Evolutionary conservation across 2,113 vertebrate species (phyloP).

Genomic region (Oryzias melastigma): DNA sequence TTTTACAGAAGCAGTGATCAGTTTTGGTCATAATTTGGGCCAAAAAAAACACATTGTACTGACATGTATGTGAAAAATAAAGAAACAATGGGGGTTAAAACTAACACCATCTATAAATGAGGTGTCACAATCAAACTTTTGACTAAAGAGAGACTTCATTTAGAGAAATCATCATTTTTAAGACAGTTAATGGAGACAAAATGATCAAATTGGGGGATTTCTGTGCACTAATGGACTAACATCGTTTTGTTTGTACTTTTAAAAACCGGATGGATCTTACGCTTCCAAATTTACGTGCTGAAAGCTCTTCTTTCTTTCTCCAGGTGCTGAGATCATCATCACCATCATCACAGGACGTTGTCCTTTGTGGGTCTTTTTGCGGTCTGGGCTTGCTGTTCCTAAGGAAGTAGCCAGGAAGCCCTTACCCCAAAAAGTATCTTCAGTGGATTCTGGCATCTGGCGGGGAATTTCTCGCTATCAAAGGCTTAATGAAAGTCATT

Average conservation of each 20-base stretch:
- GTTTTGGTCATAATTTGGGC: too few relatives aligned
- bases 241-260: too few relatives aligned
- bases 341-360: conserved; percentile 22
- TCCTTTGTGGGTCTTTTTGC: conserved; percentile 93
- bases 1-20: too few relatives aligned
- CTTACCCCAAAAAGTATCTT: conserved; percentile 99
- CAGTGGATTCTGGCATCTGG: conserved; percentile 75
- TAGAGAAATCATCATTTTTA: too few relatives aligned
- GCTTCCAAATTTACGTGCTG: conserved; percentile 1
- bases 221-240: too few relatives aligned
- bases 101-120: background rate
- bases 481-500: background rate
- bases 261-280: too few relatives aligned
- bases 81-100: background rate
- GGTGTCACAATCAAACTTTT: too few relatives aligned
- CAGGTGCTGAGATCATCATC: conserved; percentile 19
- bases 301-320: conserved; percentile 9
- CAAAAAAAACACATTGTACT: background rate
- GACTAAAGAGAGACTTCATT: too few relatives aligned
- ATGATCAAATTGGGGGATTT: too few relatives aligned
- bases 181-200: too few relatives aligned
- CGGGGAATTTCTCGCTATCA: background rate
- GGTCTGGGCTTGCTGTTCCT: conserved; percentile 98
- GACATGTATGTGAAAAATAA: background rate
- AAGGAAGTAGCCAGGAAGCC: conserved; percentile 93